Conservation (phyloP, 2,888 invertebrate species). For the Buathra laborator region DNA sequence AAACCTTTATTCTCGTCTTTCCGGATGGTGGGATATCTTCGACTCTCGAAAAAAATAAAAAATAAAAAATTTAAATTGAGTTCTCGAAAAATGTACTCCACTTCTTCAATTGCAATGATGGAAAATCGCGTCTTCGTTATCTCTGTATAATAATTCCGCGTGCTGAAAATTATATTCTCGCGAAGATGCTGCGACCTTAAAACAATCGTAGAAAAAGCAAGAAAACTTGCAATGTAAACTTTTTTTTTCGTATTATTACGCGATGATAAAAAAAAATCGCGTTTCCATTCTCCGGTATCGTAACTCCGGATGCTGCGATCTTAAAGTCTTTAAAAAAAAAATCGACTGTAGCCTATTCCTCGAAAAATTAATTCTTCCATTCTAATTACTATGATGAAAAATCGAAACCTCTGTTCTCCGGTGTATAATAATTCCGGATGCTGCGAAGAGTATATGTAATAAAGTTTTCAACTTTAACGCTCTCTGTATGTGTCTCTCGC, state of each 20-base stretch:
- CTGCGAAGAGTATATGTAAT: conserved; percentile 36
- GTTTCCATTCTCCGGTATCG: too few relatives aligned
- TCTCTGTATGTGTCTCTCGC: conserved; percentile 1
- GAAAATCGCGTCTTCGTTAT: conserved; percentile 23
- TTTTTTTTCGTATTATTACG: too few relatives aligned
- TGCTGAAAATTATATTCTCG: conserved; percentile 22
- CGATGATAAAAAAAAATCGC: too few relatives aligned
- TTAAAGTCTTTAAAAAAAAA: background rate
- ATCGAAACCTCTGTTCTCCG: background rate
- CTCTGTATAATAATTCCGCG: conserved; percentile 43
- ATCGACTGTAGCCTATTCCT: background rate
- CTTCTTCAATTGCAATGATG: conserved; percentile 12
- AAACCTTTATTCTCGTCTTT: background rate
- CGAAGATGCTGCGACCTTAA: too few relatives aligned
- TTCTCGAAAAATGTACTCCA: background rate
- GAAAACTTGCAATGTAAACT: too few relatives aligned
- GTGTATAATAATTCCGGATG: conserved; percentile 30
- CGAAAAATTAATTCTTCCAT: background rate
- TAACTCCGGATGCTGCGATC: too few relatives aligned
- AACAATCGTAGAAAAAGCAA: too few relatives aligned
- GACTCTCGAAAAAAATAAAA: background rate
- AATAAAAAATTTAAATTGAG: background rate
- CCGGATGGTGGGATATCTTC: background rate
- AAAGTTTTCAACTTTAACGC: conserved; percentile 42
- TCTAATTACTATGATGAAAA: conserved; percentile 7